Evolutionary conservation across 1,140 invertebrate genomes (phyloP).

Genomic region (Ditylenchus dipsaci): DNA sequence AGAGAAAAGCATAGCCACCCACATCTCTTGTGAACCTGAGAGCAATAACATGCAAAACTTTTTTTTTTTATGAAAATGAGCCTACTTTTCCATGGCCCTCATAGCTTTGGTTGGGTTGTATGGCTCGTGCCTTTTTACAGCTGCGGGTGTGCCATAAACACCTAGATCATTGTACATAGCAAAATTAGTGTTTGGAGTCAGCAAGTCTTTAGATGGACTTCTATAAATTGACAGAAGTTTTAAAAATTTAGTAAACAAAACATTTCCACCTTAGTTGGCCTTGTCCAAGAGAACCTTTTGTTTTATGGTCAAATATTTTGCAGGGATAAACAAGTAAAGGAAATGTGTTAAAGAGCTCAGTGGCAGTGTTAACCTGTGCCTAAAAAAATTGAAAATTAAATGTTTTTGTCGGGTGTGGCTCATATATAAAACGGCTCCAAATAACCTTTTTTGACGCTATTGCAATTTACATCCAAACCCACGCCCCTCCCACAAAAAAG

Average conservation of each 20-base stretch:
- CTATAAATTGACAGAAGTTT: conserved; percentile 42
- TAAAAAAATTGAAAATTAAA: no score
- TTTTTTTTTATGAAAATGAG: not conserved
- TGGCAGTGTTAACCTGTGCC: conserved; percentile 62
- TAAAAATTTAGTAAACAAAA: not conserved
- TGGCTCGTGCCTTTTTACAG: conserved; percentile 60
- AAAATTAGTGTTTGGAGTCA: conserved; percentile 62
- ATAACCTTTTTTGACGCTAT: no score
- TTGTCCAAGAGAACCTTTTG: conserved; percentile 37
- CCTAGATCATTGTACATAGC: conserved; percentile 65
- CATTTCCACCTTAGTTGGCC: conserved; percentile 36
- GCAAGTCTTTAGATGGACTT: conserved; percentile 59
- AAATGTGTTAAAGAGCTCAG: conserved; percentile 63
- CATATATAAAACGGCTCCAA: not conserved
- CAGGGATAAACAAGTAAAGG: conserved; percentile 65
- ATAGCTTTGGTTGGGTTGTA: conserved; percentile 64
- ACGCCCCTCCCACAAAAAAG: no score
- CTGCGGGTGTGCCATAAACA: conserved; percentile 65
- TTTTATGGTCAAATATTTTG: conserved; percentile 63
- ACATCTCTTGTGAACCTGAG: conserved; percentile 62
- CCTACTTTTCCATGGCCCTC: conserved; percentile 63
- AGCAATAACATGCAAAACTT: not conserved
- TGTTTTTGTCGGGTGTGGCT: no score
- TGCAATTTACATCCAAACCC: no score
- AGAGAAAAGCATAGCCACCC: conserved; percentile 69